Percentiles rank a stretch among this genome's conserved stretches.
These are phyloP conservation scores for Macquaria australasica DNA, from an alignment of 2,113 vertebrate genomes.

Conservation along the genomic window DNA sequence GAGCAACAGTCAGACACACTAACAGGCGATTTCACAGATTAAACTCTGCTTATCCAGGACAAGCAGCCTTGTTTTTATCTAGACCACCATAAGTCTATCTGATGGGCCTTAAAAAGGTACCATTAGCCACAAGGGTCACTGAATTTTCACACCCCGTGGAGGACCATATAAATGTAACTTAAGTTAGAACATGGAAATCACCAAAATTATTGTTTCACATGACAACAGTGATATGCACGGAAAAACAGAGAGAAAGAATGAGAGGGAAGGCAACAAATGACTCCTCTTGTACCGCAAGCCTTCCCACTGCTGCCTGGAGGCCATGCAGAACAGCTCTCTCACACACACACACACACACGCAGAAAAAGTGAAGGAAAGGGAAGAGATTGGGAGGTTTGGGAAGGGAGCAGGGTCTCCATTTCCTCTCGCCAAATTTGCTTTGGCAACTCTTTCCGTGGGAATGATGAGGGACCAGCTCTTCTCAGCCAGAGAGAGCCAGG, in stretches of 20 bases:
- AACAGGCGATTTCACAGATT: constrained; percentile 4
- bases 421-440: constrained; percentile 82
- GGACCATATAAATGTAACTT: background rate
- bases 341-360: constrained; percentile 29
- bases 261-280: constrained; percentile 40
- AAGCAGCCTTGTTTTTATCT: background rate
- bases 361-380: constrained; percentile 47
- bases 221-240: constrained; percentile 14
- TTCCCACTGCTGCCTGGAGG: constrained; percentile 36
- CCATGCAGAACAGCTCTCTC: constrained; percentile 14
- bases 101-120: background rate
- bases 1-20: constrained; percentile 25
- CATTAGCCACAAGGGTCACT: background rate
- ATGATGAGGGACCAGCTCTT: constrained; percentile 68
- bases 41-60: constrained; percentile 4
- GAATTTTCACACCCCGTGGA: background rate
- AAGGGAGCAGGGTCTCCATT: constrained; percentile 78
- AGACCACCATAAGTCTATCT: background rate
- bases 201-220: background rate
- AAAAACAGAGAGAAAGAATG: constrained; percentile 30
- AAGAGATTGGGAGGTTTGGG: constrained; percentile 66
- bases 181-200: background rate
- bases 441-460: constrained; percentile 87
- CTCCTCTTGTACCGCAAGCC: constrained; percentile 39
- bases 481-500: constrained; percentile 50